A percentile compares a stretch with the other conserved stretches of the same genome.
Evolutionary conservation across 2,797 vertebrate genomes (phyloP).

Genomic region (Sebastes kiyomatsui): DNA sequence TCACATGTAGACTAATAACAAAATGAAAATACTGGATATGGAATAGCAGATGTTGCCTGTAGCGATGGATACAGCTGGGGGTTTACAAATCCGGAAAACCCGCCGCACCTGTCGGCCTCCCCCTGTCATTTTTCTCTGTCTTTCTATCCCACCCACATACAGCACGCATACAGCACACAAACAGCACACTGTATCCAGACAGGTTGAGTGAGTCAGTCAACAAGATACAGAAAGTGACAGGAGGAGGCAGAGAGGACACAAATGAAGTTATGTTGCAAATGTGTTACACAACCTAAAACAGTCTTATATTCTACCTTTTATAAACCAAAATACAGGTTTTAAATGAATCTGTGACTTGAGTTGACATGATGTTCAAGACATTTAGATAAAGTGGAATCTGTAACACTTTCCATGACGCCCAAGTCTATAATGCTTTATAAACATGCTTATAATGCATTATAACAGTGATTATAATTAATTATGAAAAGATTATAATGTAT

Average conservation of each 20-base stretch:
- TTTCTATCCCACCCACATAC: not conserved
- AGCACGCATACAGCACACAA: not conserved
- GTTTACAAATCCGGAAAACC: slow-evolving; percentile 2
- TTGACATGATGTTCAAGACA: not conserved
- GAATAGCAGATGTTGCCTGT: not conserved
- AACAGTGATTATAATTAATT: too few relatives aligned
- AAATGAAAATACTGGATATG: slow-evolving; percentile 1
- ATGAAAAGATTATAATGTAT: not conserved
- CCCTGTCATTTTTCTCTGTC: not conserved
- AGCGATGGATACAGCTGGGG: not conserved
- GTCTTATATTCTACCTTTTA: not conserved
- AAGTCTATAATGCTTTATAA: not conserved
- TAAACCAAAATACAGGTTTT: not conserved
- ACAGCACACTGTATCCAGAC: slow-evolving; percentile 5
- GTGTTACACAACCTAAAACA: not conserved
- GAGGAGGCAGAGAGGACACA: not conserved
- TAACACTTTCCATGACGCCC: not conserved
- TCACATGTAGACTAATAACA: not conserved
- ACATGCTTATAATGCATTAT: not conserved
- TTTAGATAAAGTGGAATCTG: not conserved
- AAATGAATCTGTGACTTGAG: not conserved
- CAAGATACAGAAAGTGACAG: slow-evolving; percentile 6
- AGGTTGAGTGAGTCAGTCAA: slow-evolving; percentile 33
- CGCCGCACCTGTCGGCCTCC: slow-evolving; percentile 30
- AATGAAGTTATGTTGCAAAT: not conserved